These are phyloP conservation scores for Ischnura elegans DNA, from an alignment of 2,888 invertebrate genomes.

Conservation along the genomic window DNA sequence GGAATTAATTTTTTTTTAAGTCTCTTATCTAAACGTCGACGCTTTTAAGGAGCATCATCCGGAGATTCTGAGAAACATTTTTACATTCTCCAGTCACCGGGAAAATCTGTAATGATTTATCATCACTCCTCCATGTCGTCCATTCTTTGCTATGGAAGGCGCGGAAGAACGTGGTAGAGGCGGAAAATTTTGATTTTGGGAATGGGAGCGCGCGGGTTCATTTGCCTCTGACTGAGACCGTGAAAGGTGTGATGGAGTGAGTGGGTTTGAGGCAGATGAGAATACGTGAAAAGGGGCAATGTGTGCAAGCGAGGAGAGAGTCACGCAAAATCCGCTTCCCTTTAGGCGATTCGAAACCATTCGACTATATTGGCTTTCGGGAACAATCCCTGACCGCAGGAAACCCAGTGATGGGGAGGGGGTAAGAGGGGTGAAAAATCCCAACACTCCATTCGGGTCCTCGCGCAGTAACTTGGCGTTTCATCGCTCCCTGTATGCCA, in stretches of 20 bases:
- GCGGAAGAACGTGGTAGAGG: neutral
- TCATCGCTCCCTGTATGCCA: conserved; percentile 29
- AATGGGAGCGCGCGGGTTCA: neutral
- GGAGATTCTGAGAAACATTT: too few relatives aligned
- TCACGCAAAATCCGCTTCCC: neutral
- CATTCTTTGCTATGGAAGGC: neutral
- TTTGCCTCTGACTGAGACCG: neutral
- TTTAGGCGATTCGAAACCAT: conserved; percentile 32
- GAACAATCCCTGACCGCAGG: conserved; percentile 42
- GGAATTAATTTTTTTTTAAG: too few relatives aligned
- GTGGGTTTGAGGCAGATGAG: neutral
- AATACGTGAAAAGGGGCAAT: neutral
- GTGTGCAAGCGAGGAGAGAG: neutral
- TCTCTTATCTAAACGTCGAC: too few relatives aligned
- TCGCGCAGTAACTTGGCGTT: conserved; percentile 6
- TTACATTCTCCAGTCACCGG: too few relatives aligned
- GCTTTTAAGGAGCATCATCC: too few relatives aligned
- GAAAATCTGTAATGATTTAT: too few relatives aligned
- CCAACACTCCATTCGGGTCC: conserved; percentile 6
- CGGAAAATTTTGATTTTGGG: neutral
- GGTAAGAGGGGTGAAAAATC: neutral
- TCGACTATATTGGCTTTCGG: neutral
- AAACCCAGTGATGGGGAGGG: neutral
- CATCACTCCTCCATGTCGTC: neutral
- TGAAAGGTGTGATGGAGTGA: neutral